Percentiles rank a stretch among this genome's conserved stretches.
Conservation (phyloP, 2,888 invertebrate genomes). For the Margaritifera margaritifera region DNA sequence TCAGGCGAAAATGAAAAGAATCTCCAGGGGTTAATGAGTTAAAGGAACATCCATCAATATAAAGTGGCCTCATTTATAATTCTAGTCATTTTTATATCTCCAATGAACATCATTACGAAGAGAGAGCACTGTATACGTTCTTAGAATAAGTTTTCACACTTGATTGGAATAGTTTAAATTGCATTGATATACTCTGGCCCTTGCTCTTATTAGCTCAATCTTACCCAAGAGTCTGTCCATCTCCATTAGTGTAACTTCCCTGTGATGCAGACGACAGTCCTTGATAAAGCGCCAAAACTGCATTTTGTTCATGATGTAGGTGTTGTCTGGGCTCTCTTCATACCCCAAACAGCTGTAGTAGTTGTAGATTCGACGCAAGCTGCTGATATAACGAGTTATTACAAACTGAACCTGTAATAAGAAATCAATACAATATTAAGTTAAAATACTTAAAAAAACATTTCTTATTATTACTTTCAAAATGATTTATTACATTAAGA, state of each 20-base stretch:
- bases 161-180: no score
- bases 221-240: slow-evolving; percentile 70
- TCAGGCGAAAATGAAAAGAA: no score
- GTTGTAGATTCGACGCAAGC: slow-evolving; percentile 67
- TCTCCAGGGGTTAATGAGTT: no score
- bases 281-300: slow-evolving; percentile 73
- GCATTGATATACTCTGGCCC: neutral
- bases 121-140: no score
- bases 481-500: neutral
- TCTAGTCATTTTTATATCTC: no score
- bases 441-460: neutral
- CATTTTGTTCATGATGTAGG: slow-evolving; percentile 71
- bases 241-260: slow-evolving; percentile 63
- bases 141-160: no score
- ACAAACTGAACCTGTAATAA: slow-evolving; percentile 64
- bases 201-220: neutral
- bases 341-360: slow-evolving; percentile 70
- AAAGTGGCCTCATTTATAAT: no score
- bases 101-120: no score
- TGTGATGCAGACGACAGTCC: slow-evolving; percentile 69
- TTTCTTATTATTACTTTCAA: neutral
- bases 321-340: slow-evolving; percentile 71
- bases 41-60: no score
- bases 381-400: slow-evolving; percentile 69
- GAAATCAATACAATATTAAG: neutral